phyloP scores from a whole-genome alignment of 2,888 invertebrate species.

The Eulithis testata region DNA sequence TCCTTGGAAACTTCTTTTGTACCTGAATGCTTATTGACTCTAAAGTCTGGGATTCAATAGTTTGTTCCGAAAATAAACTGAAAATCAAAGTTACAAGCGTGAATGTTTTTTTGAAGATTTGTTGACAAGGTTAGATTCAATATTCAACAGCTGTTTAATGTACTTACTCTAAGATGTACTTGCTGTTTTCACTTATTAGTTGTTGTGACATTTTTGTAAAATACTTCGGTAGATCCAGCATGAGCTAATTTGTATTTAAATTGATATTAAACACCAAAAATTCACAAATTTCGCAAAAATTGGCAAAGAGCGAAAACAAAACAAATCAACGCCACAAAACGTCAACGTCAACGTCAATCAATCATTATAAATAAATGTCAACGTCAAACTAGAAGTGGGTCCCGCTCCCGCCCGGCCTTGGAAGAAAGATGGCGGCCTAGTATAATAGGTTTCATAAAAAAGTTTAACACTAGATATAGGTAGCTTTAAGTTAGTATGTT shows the following conservation, averaged over 20 bases:
- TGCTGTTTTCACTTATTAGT: conserved; percentile 76
- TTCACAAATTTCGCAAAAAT: not conserved
- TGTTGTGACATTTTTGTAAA: conserved; percentile 69
- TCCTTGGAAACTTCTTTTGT: conserved; percentile 90
- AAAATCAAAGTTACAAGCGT: conserved; percentile 39
- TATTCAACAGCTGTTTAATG: not conserved
- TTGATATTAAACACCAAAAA: not conserved
- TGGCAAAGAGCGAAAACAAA: conserved; percentile 1
- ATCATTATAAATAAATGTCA: not conserved
- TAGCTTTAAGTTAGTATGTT: too few relatives aligned
- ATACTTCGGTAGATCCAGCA: conserved; percentile 30
- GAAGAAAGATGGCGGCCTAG: too few relatives aligned
- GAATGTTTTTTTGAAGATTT: conserved; percentile 7
- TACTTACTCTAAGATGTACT: conserved; percentile 80
- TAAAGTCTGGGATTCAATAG: conserved; percentile 89
- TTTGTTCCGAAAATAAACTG: conserved; percentile 90
- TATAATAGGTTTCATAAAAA: too few relatives aligned
- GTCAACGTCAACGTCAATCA: not conserved
- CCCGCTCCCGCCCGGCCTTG: too few relatives aligned
- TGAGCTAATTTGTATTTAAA: conserved; percentile 10
- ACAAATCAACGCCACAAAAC: not conserved
- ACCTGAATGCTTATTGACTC: conserved; percentile 91
- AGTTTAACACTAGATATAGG: too few relatives aligned
- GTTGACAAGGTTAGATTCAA: conserved; percentile 40
- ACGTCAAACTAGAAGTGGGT: not conserved